Evolutionary conservation across 2,888 invertebrate genomes (phyloP), one percentile per base, ranked within the genome.

Genomic region (Muscina levida): DNA sequence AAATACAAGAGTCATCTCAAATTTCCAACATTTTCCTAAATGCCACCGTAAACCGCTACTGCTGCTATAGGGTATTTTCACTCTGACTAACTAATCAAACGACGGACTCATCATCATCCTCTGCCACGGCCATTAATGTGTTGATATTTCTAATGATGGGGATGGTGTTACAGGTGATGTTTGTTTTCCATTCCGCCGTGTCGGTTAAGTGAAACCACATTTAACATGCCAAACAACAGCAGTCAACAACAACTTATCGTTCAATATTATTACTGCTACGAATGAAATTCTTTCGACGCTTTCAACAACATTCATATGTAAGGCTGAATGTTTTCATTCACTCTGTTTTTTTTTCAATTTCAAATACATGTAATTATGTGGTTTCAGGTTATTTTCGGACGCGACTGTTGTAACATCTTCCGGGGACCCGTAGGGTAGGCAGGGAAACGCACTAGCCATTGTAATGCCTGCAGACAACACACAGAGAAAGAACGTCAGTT

Each of bases 401-500:
- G n/a, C 5, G 15, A 37, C n/a, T 26, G 6, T 15, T 48, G 10
- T 72, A 59, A 59, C 39, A 39, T 59, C 39, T 59, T 59, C 19
- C 56, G 13, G 26, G 22, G 46, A 46, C 5, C 46, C 15, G 2
- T 15, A 15, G 19, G 8, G 19, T 19, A 2, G 46, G 46, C 15
- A 46, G 15, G 3, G 31, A 31, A 5, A 31, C 31, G n/a, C n/a
- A n/a, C 6, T 17, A 17, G 46, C n/a, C 46, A 46, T 2, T 42
- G 4, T 4, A n/a, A 46, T 11, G 17, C 15, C n/a, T 2, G 6
- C 46, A 46, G 46, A n/a, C 44, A 2, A 2, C 46, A 15, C 15
- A 2, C 46, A 65, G 51, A 19, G 22, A 1, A 15, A 37, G 17
- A 73, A 77, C 59, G 79, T 79, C 84, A 82, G 82, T 83, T 39